Evolutionary conservation across 92 coral and sea anemone species (phyloP).

Genomic region (Zoanthus gigantus): DNA sequence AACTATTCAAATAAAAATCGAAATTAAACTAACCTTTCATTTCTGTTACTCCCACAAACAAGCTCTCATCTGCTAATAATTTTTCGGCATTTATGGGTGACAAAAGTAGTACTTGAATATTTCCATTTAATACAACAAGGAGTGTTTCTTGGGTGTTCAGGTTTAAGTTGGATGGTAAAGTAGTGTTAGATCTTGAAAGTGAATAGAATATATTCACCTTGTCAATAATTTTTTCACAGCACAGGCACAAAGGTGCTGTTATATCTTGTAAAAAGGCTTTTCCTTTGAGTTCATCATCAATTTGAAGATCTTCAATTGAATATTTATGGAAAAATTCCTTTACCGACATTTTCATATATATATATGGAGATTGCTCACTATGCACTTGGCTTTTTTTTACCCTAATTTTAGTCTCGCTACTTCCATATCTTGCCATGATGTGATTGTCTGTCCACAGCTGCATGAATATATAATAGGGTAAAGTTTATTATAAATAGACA

Average conservation of each 20-base stretch:
- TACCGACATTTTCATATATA: conserved; percentile 9
- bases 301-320: conserved; percentile 50
- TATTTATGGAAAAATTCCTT: conserved; percentile 52
- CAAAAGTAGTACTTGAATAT: conserved; percentile 38
- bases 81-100: conserved; percentile 57
- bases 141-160: conserved; percentile 44
- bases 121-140: conserved; percentile 56
- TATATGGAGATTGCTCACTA: neutral
- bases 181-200: conserved; percentile 16
- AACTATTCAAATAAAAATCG: no score
- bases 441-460: conserved; percentile 43
- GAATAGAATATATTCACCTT: conserved; percentile 36
- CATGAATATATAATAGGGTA: neutral
- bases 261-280: conserved; percentile 54
- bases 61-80: conserved; percentile 28
- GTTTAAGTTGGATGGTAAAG: conserved; percentile 40
- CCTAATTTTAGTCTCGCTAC: neutral
- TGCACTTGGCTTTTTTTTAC: conserved; percentile 20
- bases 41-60: conserved; percentile 31
- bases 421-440: conserved; percentile 28
- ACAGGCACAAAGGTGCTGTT: conserved; percentile 57
- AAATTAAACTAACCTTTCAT: conserved; percentile 12
- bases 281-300: conserved; percentile 34
- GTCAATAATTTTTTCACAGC: conserved; percentile 51
- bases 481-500: no score